phyloP scores from a whole-genome alignment of 2,888 invertebrate species.

The Pyrocoelia pectoralis region DNA sequence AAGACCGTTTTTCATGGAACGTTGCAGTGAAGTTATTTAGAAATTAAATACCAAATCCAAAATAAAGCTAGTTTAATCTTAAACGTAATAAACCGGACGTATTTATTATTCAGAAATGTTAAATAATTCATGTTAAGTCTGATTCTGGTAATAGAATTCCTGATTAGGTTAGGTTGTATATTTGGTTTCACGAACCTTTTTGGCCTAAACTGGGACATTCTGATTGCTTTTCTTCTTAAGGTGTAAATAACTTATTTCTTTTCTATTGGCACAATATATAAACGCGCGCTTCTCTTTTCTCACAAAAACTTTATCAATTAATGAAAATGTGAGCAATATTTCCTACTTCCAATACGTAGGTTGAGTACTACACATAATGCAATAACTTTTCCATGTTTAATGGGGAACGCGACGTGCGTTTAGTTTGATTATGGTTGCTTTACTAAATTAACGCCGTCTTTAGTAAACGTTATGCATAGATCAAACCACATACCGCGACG shows the following conservation, averaged over 20 bases:
- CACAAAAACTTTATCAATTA: too few relatives aligned
- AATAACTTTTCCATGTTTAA: too few relatives aligned
- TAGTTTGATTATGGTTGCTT: too few relatives aligned
- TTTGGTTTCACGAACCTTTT: slow-evolving; percentile 38
- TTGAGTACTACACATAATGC: too few relatives aligned
- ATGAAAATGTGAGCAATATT: too few relatives aligned
- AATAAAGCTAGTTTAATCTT: slow-evolving; percentile 47
- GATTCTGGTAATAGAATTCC: slow-evolving; percentile 54
- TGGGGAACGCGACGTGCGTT: too few relatives aligned
- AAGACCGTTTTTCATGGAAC: slow-evolving; percentile 25
- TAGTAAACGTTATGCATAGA: too few relatives aligned
- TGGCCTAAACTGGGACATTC: neutral
- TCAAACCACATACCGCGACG: too few relatives aligned
- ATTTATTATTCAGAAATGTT: slow-evolving; percentile 47
- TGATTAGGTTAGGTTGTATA: slow-evolving; percentile 49
- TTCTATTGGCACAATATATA: neutral
- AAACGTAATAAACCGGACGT: slow-evolving; percentile 46
- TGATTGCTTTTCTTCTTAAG: slow-evolving; percentile 7
- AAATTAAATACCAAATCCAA: slow-evolving; percentile 43
- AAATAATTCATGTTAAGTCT: slow-evolving; percentile 49
- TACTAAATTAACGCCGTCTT: too few relatives aligned
- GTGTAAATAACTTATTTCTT: neutral
- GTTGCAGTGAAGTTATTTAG: slow-evolving; percentile 25
- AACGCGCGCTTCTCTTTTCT: too few relatives aligned
- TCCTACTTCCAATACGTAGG: too few relatives aligned